Percentiles rank a stretch among this genome's conserved stretches.
Conservation (phyloP, 2,797 vertebrate species). For the Bucorvus abyssinicus region DNA sequence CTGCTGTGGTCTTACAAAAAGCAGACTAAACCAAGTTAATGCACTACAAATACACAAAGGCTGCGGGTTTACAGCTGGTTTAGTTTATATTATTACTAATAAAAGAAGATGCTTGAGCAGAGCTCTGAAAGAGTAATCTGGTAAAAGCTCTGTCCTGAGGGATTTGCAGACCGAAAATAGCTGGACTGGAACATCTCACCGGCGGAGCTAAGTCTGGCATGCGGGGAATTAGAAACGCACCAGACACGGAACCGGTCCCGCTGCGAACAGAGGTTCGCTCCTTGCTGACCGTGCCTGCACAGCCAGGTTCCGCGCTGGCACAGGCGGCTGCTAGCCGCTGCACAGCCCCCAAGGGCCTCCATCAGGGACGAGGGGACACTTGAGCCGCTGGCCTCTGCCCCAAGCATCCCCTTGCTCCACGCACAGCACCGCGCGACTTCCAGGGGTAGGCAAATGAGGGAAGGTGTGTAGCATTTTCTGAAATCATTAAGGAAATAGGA, state of each 20-base stretch:
- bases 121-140: background rate
- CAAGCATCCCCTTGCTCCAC: background rate
- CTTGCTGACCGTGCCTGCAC: rapidly evolving
- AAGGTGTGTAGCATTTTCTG: background rate
- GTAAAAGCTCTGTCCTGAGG: background rate
- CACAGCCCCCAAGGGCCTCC: background rate
- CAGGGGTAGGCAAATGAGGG: background rate
- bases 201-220: background rate
- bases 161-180: background rate
- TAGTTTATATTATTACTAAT: background rate
- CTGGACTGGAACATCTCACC: background rate
- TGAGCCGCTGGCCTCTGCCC: background rate
- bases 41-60: background rate
- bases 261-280: background rate
- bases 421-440: background rate
- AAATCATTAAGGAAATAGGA: background rate
- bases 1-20: background rate
- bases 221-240: background rate
- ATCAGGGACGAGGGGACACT: rapidly evolving
- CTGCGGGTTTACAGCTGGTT: background rate
- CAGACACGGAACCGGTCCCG: background rate
- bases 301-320: background rate
- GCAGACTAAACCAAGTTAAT: background rate
- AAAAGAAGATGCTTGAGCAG: background rate
- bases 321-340: background rate